phyloP scores from a whole-genome alignment of 1,140 invertebrate species.

The Drosophila asahinai region DNA sequence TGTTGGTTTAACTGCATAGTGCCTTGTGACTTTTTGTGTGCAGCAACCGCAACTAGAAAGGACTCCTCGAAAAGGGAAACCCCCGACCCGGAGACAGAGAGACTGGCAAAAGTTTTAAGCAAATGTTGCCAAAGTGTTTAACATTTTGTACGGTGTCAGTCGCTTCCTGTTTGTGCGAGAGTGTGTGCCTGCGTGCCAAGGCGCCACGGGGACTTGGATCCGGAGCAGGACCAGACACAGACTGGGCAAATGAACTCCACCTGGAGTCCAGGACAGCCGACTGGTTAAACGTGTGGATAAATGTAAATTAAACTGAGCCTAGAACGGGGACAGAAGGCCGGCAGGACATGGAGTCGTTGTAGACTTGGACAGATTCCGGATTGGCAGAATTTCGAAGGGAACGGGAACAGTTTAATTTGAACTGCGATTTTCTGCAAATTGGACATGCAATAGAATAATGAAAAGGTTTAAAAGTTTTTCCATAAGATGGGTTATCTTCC shows the following conservation, averaged over 20 bases:
- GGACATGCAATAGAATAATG: neutral
- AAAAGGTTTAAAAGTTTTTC: neutral
- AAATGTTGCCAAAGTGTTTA: slow-evolving; percentile 84
- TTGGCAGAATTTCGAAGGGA: slow-evolving; percentile 13
- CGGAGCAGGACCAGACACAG: slow-evolving; percentile 25
- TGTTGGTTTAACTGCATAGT: slow-evolving; percentile 75
- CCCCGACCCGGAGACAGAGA: slow-evolving; percentile 3
- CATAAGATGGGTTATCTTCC: neutral
- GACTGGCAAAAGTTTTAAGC: slow-evolving; percentile 72
- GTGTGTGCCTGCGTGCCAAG: slow-evolving; percentile 61
- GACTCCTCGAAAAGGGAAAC: slow-evolving; percentile 22
- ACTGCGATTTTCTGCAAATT: slow-evolving; percentile 30
- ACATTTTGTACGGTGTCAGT: slow-evolving; percentile 84
- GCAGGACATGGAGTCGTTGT: slow-evolving; percentile 11
- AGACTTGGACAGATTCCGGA: slow-evolving; percentile 36
- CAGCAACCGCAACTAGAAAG: slow-evolving; percentile 77
- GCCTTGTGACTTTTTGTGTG: slow-evolving; percentile 73
- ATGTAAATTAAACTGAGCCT: slow-evolving; percentile 83
- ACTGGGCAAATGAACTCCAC: slow-evolving; percentile 70
- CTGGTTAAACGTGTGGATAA: slow-evolving; percentile 77
- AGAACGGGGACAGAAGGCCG: slow-evolving; percentile 26
- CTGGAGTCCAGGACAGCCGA: slow-evolving; percentile 44
- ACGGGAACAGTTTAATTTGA: slow-evolving; percentile 31
- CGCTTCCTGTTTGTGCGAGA: slow-evolving; percentile 69
- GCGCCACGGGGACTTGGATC: slow-evolving; percentile 53